Evolutionary conservation across 2,797 vertebrate genomes (phyloP), one percentile per base, ranked within the genome.

Genomic region (Acanthopagrus latus): DNA sequence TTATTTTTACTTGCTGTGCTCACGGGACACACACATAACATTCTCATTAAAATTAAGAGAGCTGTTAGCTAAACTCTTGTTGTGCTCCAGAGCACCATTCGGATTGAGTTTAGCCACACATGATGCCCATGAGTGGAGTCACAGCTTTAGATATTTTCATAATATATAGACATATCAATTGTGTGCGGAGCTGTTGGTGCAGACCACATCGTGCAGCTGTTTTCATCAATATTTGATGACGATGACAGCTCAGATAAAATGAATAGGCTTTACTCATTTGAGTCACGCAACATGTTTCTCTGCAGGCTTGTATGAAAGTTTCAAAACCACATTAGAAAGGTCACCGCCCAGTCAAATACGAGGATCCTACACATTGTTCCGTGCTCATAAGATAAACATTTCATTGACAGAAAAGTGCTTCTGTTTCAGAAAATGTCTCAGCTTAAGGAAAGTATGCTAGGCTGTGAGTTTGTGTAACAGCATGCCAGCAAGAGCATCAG

Each of bases 331-430:
- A 38, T 20, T 48, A 60, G 33, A 68, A 48, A 29, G 14, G 46
- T 33, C 14, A 4, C 21, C 4, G 3, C 20, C n/a, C 2, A 17
- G 7, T 5, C 38, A 23, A 14, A 25, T 43, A 29, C 8, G 38
- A 38, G 38, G 38, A 38, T 54, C 23, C 20, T 3, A 14, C 44
- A 46, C 29, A 51, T 52, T 17, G 54, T n/a, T 41, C 12, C 5
- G 29, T 3, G 11, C 41, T 44, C 18, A 3, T 9, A 25, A 48
- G 52, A 8, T 33, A 7, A 57, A 48, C 27, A 23, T 73, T 56
- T 64, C 44, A 52, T 47, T 13, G 9, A 56, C 18, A 47, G 56
- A 52, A 29, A 47, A 41, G 52, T 56, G 27, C 11, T 57, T 74
- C 2, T 2, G 13, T 38, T 4, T 60, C 47, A n/a, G 44, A 18